Evolutionary conservation across 1,140 invertebrate species (phyloP).

Genomic region (Spodoptera litura): DNA sequence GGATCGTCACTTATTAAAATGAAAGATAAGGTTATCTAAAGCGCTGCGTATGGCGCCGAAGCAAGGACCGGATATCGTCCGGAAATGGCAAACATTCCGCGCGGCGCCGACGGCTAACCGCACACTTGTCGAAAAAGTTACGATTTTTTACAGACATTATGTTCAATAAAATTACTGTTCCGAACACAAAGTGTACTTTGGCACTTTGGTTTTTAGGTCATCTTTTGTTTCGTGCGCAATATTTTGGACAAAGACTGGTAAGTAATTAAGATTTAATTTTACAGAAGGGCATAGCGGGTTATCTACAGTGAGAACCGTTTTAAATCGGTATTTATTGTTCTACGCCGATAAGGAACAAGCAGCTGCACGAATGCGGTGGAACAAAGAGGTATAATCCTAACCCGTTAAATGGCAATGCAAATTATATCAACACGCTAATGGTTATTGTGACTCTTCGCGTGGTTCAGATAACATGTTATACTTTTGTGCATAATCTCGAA

Average conservation of each 20-base stretch:
- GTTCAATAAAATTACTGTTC: constrained; percentile 25
- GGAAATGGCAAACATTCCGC: constrained; percentile 84
- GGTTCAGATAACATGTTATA: constrained; percentile 61
- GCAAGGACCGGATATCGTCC: constrained; percentile 78
- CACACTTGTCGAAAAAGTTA: constrained; percentile 72
- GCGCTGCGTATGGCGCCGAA: constrained; percentile 63
- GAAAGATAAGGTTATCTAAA: constrained; percentile 67
- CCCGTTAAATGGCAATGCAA: constrained; percentile 71
- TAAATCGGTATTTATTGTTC: constrained; percentile 80
- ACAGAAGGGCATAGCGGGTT: constrained; percentile 64
- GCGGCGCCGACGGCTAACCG: constrained; percentile 73
- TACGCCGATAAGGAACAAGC: constrained; percentile 72
- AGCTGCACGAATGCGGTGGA: constrained; percentile 73
- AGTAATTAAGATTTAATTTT: constrained; percentile 9
- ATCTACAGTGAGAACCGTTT: constrained; percentile 77
- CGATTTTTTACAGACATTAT: constrained; percentile 38
- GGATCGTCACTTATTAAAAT: constrained; percentile 36
- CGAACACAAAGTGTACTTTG: background rate
- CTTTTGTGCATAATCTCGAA: constrained; percentile 73
- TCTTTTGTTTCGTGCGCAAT: background rate
- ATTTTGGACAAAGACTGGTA: constrained; percentile 17
- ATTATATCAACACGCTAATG: constrained; percentile 64
- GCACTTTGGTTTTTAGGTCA: constrained; percentile 19
- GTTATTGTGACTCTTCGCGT: constrained; percentile 59
- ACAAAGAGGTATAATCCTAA: constrained; percentile 80